Base-by-base conservation (phyloP, 1,140 invertebrate genomes). In the Drosophila mauritiana region DNA sequence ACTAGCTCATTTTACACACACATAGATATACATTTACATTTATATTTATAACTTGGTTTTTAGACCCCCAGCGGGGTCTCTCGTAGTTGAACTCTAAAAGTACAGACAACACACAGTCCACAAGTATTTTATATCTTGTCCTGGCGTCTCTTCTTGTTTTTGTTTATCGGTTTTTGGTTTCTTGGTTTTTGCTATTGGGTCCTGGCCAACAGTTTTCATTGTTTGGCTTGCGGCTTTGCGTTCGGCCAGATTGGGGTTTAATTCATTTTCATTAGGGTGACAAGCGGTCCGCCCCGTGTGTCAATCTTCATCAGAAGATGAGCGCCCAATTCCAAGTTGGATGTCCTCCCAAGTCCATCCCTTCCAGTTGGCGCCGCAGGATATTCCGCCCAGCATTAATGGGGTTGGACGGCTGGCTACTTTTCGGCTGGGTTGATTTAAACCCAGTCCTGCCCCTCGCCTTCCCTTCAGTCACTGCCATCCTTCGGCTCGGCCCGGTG, bases 211-310 rank as follows among this genome's bases (percentile, higher is more conserved):
- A 48, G 57, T 61, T 80, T 25, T 43, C 68, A 74, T 86, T 78
- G 67, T 81, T 81, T 77, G 34, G 34, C 62, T 79, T 25, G 36
- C 36, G 64, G 59, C 59, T 65, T 65, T 52, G 36, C 64, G 46
- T 52, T 52, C 64, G 37, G 75, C 78, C 70, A 70, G 63, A 67
- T 63, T 70, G 63, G 64, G 75, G 67, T 69, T 86, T 81, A 77
- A 86, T 85, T 80, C 72, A 81, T 85, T 86, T 86, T 86, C 78
- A 85, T 85, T 85, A 86, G 72, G 73, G 62, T 67, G 73, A 73
- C 73, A 80, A 51, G 57, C 56, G 55, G 56, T 63, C 59, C 73
- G 73, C 49, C 73, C 52, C 22, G 54, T 37, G 48, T 70, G 70
- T 76, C 73, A 75, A 75, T 76, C 61, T 67, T 65, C 73, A 75